phyloP scores from a whole-genome alignment of 1,140 invertebrate species.

The Papilio glaucus region DNA sequence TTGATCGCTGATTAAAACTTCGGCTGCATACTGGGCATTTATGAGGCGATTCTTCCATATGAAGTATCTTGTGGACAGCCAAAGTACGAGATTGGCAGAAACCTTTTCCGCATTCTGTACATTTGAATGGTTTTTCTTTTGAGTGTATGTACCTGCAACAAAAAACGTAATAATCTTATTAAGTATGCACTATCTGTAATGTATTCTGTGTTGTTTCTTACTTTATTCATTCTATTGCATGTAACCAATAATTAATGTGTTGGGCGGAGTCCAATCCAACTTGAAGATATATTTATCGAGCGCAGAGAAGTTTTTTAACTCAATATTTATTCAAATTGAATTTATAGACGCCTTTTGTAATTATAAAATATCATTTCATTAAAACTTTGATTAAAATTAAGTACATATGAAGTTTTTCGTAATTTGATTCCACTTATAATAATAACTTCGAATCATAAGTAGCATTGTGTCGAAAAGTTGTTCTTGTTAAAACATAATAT shows the following conservation, averaged over 20 bases:
- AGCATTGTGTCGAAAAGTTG: too few relatives aligned
- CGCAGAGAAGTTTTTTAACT: conserved; percentile 1
- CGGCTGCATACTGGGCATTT: conserved; percentile 95
- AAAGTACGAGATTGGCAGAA: conserved; percentile 97
- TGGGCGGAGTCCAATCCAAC: conserved; percentile 30
- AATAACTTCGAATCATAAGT: too few relatives aligned
- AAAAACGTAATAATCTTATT: conserved; percentile 54
- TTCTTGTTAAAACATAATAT: too few relatives aligned
- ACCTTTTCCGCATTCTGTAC: conserved; percentile 96
- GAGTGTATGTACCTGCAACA: conserved; percentile 96
- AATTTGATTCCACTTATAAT: too few relatives aligned
- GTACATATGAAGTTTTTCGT: neutral
- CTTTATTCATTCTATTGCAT: conserved; percentile 39
- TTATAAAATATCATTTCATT: conserved; percentile 4
- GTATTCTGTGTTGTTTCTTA: neutral
- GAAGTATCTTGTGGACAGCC: conserved; percentile 96
- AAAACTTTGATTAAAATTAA: conserved; percentile 11
- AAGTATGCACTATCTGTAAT: neutral
- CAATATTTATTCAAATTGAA: conserved; percentile 10
- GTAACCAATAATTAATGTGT: conserved; percentile 31
- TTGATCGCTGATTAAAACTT: conserved; percentile 95
- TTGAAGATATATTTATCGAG: conserved; percentile 25
- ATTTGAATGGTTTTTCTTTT: conserved; percentile 98
- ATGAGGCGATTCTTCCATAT: conserved; percentile 96
- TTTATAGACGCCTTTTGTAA: conserved; percentile 9